Percentiles rank a stretch among this genome's conserved stretches.
These are phyloP conservation scores for Centruroides sculpturatus DNA, from an alignment of 1,140 invertebrate genomes.

Conservation along the genomic window DNA sequence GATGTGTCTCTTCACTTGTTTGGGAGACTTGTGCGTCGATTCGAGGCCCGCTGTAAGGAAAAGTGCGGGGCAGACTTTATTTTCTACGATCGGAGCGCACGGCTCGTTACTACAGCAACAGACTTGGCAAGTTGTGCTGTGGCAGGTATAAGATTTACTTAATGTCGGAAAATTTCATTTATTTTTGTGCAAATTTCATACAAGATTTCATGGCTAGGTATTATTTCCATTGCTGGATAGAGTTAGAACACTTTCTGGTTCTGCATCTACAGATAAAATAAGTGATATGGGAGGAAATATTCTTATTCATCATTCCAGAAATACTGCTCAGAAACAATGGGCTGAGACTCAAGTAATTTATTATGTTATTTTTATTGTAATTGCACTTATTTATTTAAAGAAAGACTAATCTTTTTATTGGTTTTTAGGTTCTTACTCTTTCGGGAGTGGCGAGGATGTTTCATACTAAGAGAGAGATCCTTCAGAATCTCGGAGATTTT, in stretches of 20 bases:
- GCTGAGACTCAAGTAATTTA: slow-evolving; percentile 76
- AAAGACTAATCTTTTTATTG: background rate
- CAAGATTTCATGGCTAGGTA: slow-evolving; percentile 37
- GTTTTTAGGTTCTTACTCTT: slow-evolving; percentile 46
- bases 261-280: slow-evolving; percentile 85
- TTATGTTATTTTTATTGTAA: slow-evolving; percentile 9
- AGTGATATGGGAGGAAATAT: slow-evolving; percentile 68
- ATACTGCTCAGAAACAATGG: slow-evolving; percentile 99
- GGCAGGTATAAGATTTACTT: slow-evolving; percentile 49
- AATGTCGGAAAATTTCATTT: no score
- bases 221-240: slow-evolving; percentile 91
- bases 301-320: slow-evolving; percentile 93
- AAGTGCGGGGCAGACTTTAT: slow-evolving; percentile 95
- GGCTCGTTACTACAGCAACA: slow-evolving; percentile 67
- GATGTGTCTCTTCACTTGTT: slow-evolving; percentile 83
- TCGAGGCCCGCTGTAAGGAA: slow-evolving; percentile 86
- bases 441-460: slow-evolving; percentile 64
- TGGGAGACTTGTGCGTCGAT: slow-evolving; percentile 90
- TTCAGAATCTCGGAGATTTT: slow-evolving; percentile 78
- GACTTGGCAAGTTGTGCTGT: slow-evolving; percentile 79
- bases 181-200: no score
- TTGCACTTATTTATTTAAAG: background rate
- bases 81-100: slow-evolving; percentile 93
- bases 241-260: slow-evolving; percentile 73
- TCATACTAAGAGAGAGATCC: slow-evolving; percentile 69